phyloP scores from a whole-genome alignment of 2,113 vertebrate species.

The Eolophus roseicapilla region DNA sequence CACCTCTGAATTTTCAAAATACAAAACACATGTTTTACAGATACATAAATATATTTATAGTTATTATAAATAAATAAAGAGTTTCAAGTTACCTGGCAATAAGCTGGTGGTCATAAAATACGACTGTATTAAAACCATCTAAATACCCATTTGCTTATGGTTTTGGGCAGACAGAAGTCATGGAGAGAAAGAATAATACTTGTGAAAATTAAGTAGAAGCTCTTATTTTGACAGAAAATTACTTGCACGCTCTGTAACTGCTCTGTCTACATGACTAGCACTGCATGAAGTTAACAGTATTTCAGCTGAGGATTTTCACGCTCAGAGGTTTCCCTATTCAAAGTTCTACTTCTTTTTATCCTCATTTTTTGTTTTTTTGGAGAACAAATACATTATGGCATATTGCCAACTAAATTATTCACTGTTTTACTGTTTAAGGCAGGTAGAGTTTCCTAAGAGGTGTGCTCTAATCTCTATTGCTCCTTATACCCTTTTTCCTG shows the following conservation, averaged over 20 bases:
- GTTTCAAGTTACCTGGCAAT: constrained; percentile 50
- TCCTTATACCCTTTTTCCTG: not conserved
- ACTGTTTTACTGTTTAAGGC: not conserved
- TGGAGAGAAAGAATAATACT: not conserved
- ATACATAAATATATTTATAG: constrained; percentile 37
- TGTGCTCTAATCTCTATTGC: not conserved
- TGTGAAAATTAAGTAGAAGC: constrained; percentile 12
- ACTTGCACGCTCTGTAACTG: not conserved
- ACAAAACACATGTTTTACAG: constrained; percentile 37
- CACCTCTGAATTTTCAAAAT: constrained; percentile 27
- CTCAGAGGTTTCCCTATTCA: not conserved
- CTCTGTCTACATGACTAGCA: not conserved
- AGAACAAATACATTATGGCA: not conserved
- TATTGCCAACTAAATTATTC: not conserved
- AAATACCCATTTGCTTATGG: not conserved
- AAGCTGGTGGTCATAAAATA: constrained; percentile 31
- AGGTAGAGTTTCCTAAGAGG: not conserved
- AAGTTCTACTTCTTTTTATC: not conserved
- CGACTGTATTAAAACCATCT: not conserved
- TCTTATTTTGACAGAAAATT: not conserved
- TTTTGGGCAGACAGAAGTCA: constrained; percentile 8
- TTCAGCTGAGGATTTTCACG: constrained; percentile 9
- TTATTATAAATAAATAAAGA: constrained; percentile 48
- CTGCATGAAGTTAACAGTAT: not conserved
- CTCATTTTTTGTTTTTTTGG: not conserved